Percentiles rank a stretch among this genome's conserved stretches.
Evolutionary conservation across 1,140 invertebrate species (phyloP).

Genomic region (Xylocopa sonorina): DNA sequence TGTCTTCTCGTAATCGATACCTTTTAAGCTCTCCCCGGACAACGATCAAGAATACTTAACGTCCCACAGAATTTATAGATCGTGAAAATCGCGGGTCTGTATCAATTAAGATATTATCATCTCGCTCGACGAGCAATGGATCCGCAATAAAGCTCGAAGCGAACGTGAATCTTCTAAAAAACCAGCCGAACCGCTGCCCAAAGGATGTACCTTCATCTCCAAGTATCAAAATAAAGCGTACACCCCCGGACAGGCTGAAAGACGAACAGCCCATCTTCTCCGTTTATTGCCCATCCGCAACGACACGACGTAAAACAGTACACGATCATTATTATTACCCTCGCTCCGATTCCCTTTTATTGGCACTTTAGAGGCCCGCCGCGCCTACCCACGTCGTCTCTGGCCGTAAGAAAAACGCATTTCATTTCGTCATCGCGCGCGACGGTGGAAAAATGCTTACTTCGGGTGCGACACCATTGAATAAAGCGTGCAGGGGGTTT

Average conservation of each 20-base stretch:
- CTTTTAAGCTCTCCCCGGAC: no score
- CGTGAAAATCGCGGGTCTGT: no score
- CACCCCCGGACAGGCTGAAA: not conserved
- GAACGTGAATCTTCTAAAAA: no score
- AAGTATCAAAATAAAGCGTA: not conserved
- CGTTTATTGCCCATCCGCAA: not conserved
- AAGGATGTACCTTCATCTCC: no score
- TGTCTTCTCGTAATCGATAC: no score
- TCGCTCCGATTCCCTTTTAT: slow-evolving; percentile 3
- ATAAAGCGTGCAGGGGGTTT: slow-evolving; percentile 25
- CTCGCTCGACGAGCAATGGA: no score
- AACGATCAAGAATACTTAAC: no score
- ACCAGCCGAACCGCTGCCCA: no score
- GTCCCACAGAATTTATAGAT: no score
- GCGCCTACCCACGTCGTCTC: not conserved
- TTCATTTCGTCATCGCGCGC: slow-evolving; percentile 26
- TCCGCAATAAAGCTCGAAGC: no score
- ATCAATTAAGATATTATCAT: no score
- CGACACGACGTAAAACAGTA: not conserved
- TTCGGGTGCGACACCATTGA: not conserved
- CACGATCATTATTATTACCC: slow-evolving; percentile 16
- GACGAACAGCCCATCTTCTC: not conserved
- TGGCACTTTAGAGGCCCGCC: slow-evolving; percentile 7
- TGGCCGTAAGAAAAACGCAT: slow-evolving; percentile 35
- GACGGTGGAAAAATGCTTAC: slow-evolving; percentile 38